These are phyloP conservation scores for Brachycybe producta DNA, from an alignment of 2,888 invertebrate genomes.

Conservation along the genomic window DNA sequence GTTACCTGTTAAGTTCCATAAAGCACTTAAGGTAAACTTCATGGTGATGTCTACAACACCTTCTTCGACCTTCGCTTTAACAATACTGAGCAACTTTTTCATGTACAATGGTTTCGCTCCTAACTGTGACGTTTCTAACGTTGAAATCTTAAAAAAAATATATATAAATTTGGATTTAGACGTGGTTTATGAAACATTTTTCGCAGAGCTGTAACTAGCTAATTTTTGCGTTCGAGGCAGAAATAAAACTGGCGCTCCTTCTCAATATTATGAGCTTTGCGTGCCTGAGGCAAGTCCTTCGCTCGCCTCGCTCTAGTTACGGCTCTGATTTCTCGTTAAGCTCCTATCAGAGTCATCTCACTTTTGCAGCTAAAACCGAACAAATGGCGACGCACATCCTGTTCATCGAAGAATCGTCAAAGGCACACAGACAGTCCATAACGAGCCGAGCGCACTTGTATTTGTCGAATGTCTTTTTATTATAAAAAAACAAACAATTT, in stretches of 20 bases:
- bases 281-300: too few species aligned
- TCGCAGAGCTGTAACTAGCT: too few species aligned
- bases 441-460: slow-evolving; percentile 55
- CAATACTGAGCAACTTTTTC: slow-evolving; percentile 51
- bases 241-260: too few species aligned
- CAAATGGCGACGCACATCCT: slow-evolving; percentile 68
- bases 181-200: too few species aligned
- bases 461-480: slow-evolving; percentile 42
- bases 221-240: too few species aligned
- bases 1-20: slow-evolving; percentile 59
- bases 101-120: slow-evolving; percentile 54
- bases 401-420: slow-evolving; percentile 55
- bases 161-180: not conserved
- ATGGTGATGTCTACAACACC: slow-evolving; percentile 49
- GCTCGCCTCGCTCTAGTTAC: too few species aligned
- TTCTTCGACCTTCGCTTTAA: slow-evolving; percentile 43
- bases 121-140: slow-evolving; percentile 50
- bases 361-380: slow-evolving; percentile 50
- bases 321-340: too few species aligned
- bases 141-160: slow-evolving; percentile 42
- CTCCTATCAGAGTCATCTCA: too few species aligned
- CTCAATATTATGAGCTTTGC: too few species aligned
- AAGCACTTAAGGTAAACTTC: slow-evolving; percentile 59
- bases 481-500: slow-evolving; percentile 3
- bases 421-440: slow-evolving; percentile 53